phyloP scores from a whole-genome alignment of 2,888 invertebrate species.

The Microctonus aethiopoides region DNA sequence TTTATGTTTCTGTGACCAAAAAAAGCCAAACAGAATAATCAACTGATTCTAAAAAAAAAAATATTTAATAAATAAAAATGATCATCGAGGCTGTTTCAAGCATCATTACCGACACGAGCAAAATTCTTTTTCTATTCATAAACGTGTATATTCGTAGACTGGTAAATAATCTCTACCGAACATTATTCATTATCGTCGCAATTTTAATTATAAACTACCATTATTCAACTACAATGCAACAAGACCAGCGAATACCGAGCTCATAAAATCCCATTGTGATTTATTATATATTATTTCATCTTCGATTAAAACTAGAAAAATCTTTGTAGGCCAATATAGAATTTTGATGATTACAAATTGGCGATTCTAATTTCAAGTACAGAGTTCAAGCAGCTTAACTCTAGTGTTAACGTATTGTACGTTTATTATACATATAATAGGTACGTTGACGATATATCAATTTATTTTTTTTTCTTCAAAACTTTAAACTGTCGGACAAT shows the following conservation, averaged over 20 bases:
- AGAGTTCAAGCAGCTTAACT: constrained; percentile 7
- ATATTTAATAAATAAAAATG: neutral
- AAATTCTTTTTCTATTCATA: constrained; percentile 7
- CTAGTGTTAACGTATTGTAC: neutral
- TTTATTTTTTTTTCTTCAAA: neutral
- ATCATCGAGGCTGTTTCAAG: neutral
- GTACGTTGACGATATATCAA: neutral
- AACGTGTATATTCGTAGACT: neutral
- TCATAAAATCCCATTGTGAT: constrained; percentile 31
- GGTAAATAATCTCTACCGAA: neutral
- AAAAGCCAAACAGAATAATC: constrained; percentile 63
- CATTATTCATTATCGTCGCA: constrained; percentile 6
- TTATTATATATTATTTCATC: neutral
- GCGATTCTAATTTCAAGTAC: neutral
- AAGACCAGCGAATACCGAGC: constrained; percentile 40
- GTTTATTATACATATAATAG: neutral
- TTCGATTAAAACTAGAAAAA: constrained; percentile 14
- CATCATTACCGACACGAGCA: constrained; percentile 2
- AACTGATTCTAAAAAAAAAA: constrained; percentile 44
- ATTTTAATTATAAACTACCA: constrained; percentile 9
- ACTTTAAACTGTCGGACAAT: constrained; percentile 8
- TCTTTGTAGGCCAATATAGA: constrained; percentile 9
- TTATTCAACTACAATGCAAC: constrained; percentile 25
- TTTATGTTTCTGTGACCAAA: constrained; percentile 62
- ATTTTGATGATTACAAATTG: neutral